These are phyloP conservation scores for Enteromius thamalakanensis DNA, from an alignment of 2,797 vertebrate species.

Conservation along the genomic window DNA sequence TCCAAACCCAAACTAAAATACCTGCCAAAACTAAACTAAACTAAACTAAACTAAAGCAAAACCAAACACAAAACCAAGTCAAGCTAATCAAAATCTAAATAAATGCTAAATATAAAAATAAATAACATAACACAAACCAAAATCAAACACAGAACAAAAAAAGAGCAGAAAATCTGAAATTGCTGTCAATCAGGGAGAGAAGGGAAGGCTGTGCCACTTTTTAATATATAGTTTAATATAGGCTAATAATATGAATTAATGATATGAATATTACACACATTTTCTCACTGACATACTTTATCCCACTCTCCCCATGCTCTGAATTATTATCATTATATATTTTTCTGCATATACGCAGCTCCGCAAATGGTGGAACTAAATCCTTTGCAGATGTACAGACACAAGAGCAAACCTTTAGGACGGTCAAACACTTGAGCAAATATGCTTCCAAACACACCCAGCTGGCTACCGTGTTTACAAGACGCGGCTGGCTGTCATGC, in stretches of 20 bases:
- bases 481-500: neutral
- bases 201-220: neutral
- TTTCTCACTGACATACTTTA: neutral
- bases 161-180: neutral
- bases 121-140: neutral
- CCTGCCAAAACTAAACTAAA: neutral
- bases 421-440: slow-evolving; percentile 20
- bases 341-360: neutral
- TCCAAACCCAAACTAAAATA: neutral
- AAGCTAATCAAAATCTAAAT: neutral
- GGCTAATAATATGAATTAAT: neutral
- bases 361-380: neutral
- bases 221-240: neutral
- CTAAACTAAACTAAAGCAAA: neutral
- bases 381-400: neutral
- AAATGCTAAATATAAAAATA: too few species aligned
- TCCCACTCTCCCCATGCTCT: neutral
- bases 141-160: neutral
- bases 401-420: slow-evolving; percentile 7
- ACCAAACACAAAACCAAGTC: neutral
- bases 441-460: slow-evolving; percentile 12
- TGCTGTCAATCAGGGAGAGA: neutral
- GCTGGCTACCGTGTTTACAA: slow-evolving; percentile 41
- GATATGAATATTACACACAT: neutral
- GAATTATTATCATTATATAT: neutral